Evolutionary conservation across 2,888 invertebrate genomes (phyloP).

Genomic region (Crocallis elinguaria): DNA sequence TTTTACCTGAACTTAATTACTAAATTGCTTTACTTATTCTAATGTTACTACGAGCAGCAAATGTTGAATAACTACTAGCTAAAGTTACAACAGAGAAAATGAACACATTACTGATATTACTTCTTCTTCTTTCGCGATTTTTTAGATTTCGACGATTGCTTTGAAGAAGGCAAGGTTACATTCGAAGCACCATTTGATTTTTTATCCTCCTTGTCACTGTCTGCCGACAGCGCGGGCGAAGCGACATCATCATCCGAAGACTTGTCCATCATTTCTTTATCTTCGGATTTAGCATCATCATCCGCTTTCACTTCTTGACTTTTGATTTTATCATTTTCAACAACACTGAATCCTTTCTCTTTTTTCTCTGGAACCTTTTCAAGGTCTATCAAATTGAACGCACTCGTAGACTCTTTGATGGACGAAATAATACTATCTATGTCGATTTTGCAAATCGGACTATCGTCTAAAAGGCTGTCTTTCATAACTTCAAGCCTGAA

Average conservation of each 20-base stretch:
- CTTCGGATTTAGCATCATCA: constrained; percentile 60
- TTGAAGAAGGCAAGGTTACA: constrained; percentile 63
- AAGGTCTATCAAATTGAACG: constrained; percentile 74
- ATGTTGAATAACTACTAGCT: constrained; percentile 46
- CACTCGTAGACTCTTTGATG: constrained; percentile 71
- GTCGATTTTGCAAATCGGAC: constrained; percentile 78
- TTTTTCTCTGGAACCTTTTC: constrained; percentile 70
- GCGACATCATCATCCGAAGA: constrained; percentile 85
- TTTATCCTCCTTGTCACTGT: constrained; percentile 83
- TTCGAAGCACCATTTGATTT: constrained; percentile 67
- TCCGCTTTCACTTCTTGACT: constrained; percentile 71
- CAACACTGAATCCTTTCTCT: constrained; percentile 73
- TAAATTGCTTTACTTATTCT: constrained; percentile 65
- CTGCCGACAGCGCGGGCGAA: constrained; percentile 79
- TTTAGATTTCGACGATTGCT: constrained; percentile 78
- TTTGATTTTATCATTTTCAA: constrained; percentile 72
- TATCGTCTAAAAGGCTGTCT: constrained; percentile 76
- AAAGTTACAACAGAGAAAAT: constrained; percentile 51
- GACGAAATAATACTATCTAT: constrained; percentile 76
- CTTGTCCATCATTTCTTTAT: constrained; percentile 75
- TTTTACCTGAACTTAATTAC: constrained; percentile 67
- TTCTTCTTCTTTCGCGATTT: constrained; percentile 87
- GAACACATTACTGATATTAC: constrained; percentile 74
- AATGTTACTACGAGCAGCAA: constrained; percentile 64
- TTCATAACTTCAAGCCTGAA: constrained; percentile 77